A percentile compares a stretch with the other conserved stretches of the same genome.
Conservation (phyloP, 2,113 vertebrate genomes). For the Alaudala cheleensis region DNA sequence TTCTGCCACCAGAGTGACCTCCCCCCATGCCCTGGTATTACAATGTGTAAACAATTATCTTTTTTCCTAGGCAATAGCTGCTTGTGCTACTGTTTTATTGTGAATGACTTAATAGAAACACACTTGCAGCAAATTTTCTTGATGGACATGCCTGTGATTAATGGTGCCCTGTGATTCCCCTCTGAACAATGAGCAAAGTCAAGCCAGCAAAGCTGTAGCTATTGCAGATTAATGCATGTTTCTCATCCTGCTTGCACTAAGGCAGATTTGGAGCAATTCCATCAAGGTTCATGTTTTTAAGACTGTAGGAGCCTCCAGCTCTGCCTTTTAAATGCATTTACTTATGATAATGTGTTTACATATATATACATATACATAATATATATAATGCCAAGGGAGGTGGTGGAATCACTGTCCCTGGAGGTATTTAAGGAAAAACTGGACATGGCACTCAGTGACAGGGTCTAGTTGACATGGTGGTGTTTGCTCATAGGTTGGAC, state of each 20-base stretch:
- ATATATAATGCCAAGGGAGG: not conserved
- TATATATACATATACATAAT: not conserved
- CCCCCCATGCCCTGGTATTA: not conserved
- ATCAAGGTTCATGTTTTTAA: not conserved
- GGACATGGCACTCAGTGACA: not conserved
- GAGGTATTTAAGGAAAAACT: not conserved
- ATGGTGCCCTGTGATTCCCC: not conserved
- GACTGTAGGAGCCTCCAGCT: not conserved
- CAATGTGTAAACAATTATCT: not conserved
- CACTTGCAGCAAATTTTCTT: not conserved
- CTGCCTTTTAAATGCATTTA: not conserved
- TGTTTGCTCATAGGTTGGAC: not conserved
- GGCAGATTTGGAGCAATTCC: not conserved
- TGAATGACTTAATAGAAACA: not conserved
- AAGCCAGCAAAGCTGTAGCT: not conserved
- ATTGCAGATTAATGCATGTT: not conserved
- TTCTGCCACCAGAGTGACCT: not conserved
- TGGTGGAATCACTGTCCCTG: not conserved
- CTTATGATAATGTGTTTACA: not conserved
- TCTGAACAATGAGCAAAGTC: not conserved
- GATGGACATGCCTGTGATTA: not conserved
- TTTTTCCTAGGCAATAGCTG: not conserved
- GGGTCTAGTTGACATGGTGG: not conserved
- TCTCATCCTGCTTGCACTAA: not conserved
- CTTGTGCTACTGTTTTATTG: not conserved